A percentile compares a stretch with the other conserved stretches of the same genome.
phyloP scores from a whole-genome alignment of 2,888 invertebrate genomes.

The Carcina quercana region DNA sequence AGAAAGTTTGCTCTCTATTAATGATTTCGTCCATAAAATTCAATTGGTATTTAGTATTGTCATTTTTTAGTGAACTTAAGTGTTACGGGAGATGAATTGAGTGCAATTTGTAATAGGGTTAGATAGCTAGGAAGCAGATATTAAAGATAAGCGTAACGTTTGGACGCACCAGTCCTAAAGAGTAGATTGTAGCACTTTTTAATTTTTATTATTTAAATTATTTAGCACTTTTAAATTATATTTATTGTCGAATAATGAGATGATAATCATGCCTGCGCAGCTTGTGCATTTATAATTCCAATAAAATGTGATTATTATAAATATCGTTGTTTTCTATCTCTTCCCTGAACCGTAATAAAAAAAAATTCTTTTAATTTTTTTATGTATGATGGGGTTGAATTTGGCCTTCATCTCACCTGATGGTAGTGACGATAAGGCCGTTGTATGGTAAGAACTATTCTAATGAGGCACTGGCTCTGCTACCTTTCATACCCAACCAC shows the following conservation, averaged over 20 bases:
- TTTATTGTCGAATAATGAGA: slow-evolving; percentile 53
- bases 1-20: slow-evolving; percentile 2
- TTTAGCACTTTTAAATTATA: slow-evolving; percentile 58
- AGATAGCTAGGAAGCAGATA: slow-evolving; percentile 29
- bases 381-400: too few relatives aligned
- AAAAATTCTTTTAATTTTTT: too few relatives aligned
- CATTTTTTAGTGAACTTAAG: slow-evolving; percentile 4
- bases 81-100: slow-evolving; percentile 13
- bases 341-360: too few relatives aligned
- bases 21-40: slow-evolving; percentile 1
- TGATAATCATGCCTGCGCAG: slow-evolving; percentile 61
- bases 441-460: too few relatives aligned
- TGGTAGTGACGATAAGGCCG: too few relatives aligned
- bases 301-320: slow-evolving; percentile 69
- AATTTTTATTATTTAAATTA: slow-evolving; percentile 49
- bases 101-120: slow-evolving; percentile 31
- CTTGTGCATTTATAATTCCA: slow-evolving; percentile 70
- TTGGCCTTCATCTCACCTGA: too few relatives aligned
- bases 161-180: slow-evolving; percentile 63
- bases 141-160: slow-evolving; percentile 34
- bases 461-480: too few relatives aligned
- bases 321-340: too few relatives aligned
- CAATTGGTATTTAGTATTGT: slow-evolving; percentile 1
- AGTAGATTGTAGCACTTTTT: slow-evolving; percentile 53
- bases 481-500: too few relatives aligned